Evolutionary conservation across 2,797 vertebrate genomes (phyloP).

Genomic region (Neomorphus geoffroyi): DNA sequence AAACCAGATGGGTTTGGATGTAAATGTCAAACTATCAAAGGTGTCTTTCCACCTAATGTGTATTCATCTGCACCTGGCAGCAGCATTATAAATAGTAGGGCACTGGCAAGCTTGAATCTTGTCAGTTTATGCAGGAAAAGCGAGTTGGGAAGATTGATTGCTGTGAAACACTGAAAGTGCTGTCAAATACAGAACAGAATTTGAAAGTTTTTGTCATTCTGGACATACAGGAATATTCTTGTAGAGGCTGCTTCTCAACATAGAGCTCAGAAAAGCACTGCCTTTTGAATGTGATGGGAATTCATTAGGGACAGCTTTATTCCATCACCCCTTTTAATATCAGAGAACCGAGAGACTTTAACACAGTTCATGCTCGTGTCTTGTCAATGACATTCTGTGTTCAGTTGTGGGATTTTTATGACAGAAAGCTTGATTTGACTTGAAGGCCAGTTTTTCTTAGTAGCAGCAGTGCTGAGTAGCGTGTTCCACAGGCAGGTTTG

Average conservation of each 20-base stretch:
- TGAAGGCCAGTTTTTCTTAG: background rate
- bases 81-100: background rate
- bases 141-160: background rate
- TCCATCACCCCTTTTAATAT: background rate
- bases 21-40: slow-evolving; percentile 5
- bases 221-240: background rate
- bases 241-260: background rate
- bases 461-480: background rate
- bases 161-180: background rate
- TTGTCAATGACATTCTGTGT: background rate
- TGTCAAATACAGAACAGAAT: slow-evolving; percentile 13
- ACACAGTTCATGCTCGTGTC: background rate
- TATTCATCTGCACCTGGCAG: slow-evolving; percentile 16
- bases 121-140: background rate
- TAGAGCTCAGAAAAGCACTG: slow-evolving; percentile 17
- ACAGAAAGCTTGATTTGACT: background rate
- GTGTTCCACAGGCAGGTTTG: background rate
- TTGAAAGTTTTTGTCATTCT: background rate
- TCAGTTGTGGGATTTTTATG: background rate
- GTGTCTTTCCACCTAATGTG: slow-evolving; percentile 12
- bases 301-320: slow-evolving; percentile 12
- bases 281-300: slow-evolving; percentile 15
- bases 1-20: background rate
- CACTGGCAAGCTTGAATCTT: background rate
- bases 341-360: background rate